Base-by-base conservation (phyloP, 1,140 invertebrate species). In the Nephotettix cincticeps region DNA sequence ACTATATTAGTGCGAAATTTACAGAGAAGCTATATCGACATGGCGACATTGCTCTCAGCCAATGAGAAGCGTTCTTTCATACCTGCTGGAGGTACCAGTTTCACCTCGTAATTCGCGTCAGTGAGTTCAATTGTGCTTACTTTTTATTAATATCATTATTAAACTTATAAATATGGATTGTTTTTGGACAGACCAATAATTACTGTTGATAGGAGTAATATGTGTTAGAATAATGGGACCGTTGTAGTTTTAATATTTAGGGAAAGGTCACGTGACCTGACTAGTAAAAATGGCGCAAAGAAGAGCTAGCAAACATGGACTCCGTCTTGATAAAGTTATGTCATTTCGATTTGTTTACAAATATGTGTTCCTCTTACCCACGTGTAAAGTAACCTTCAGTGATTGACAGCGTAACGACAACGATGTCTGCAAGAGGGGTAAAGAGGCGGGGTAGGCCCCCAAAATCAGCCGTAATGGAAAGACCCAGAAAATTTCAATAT, bases 361-460 rank as follows among this genome's bases (percentile, higher is more conserved):
- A 78, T 78, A 81, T 80, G 81, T 82, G 81, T 82, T 83, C 82
- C 80, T 80, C 80, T 82, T 78, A 73, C 77, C 79, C 81, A 81
- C 79, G 80, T 83, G 79, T 78, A 80, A 76, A 56, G 51, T 78
- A 73, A 72, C 71, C 40, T 73, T 66, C 74, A 75, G 72, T 79
- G 76, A 79, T 78, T 80, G 80, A 80, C 76, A 81, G 78, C 75
- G 76, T 76, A 75, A 72, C 72, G 43, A 68, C 56, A 78, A 87
- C 77, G 80, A 94, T 94, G 92, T 91, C 91, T 76, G 89, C 91
- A 75, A 88, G 93, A 83, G 92, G 93, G 75, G 87, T 88, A 74
- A 94, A 95, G 82, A 89, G 93, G 82, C 86, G 92, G 83, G 93
- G 93, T 76, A 88, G 93, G 75, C 93, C 93, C 77, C 93, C 93